Percentiles rank a stretch among this genome's conserved stretches.
phyloP scores from a whole-genome alignment of 2,888 invertebrate species.

The Oligia strigilis region DNA sequence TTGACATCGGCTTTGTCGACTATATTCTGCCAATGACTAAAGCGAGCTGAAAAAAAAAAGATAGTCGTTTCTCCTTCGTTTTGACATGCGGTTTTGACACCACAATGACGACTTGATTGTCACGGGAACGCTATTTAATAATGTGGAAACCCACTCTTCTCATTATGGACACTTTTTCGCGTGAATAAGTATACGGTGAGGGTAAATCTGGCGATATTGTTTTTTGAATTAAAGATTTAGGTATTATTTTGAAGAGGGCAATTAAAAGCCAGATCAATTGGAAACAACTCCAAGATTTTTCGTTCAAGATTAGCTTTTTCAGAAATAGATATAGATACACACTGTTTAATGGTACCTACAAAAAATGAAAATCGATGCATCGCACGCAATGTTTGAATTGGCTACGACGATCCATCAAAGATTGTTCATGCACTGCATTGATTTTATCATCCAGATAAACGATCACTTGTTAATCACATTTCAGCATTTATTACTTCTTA shows the following conservation, averaged over 20 bases:
- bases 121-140: neutral
- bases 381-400: neutral
- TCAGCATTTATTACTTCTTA: neutral
- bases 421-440: constrained; percentile 12
- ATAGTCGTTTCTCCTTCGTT: neutral
- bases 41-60: too few species aligned
- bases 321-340: neutral
- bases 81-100: neutral
- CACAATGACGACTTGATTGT: neutral
- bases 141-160: neutral
- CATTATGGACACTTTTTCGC: neutral
- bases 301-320: neutral
- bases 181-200: neutral
- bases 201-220: neutral
- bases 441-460: neutral
- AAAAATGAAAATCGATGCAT: neutral
- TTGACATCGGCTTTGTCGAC: too few species aligned
- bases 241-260: neutral
- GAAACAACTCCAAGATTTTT: neutral
- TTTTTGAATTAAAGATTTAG: neutral
- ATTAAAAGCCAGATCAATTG: neutral
- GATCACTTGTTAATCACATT: constrained; percentile 15
- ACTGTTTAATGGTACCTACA: neutral
- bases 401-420: neutral
- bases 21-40: too few species aligned